phyloP scores from a whole-genome alignment of 2,113 vertebrate species.

The Bambusicola thoracicus region DNA sequence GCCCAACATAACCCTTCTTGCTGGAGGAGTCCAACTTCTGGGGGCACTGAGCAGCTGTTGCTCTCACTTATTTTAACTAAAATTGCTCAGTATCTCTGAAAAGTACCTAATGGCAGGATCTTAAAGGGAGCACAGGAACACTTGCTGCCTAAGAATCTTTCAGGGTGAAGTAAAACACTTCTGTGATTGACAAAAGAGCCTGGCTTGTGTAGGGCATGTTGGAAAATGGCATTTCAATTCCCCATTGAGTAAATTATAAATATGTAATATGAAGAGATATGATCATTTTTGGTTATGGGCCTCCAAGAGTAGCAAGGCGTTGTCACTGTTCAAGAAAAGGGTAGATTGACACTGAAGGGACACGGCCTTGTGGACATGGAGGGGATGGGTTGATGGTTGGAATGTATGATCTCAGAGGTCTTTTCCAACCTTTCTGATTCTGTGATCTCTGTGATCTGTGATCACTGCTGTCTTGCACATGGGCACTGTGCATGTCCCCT shows the following conservation, averaged over 20 bases:
- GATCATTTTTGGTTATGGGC: background rate
- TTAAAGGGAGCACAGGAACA: background rate
- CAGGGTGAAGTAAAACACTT: background rate
- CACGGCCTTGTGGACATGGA: no score
- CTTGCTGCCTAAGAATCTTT: background rate
- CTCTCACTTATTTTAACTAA: conserved; percentile 14
- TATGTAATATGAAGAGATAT: background rate
- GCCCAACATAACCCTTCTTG: background rate
- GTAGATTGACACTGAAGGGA: no score
- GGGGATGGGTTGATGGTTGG: no score
- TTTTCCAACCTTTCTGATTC: no score
- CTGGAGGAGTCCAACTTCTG: background rate
- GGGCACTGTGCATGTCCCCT: background rate
- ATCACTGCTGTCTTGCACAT: background rate
- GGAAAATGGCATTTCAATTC: background rate
- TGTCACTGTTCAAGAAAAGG: background rate
- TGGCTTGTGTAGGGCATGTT: background rate
- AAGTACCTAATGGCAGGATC: conserved; percentile 24
- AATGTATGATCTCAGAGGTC: no score
- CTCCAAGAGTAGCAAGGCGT: background rate
- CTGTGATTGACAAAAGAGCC: background rate
- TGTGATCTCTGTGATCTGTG: no score
- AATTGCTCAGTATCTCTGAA: conserved; percentile 18
- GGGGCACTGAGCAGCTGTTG: background rate
- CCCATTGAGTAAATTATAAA: background rate